These are phyloP conservation scores for Notechis scutatus DNA, from an alignment of 2,113 vertebrate genomes.

Conservation along the genomic window DNA sequence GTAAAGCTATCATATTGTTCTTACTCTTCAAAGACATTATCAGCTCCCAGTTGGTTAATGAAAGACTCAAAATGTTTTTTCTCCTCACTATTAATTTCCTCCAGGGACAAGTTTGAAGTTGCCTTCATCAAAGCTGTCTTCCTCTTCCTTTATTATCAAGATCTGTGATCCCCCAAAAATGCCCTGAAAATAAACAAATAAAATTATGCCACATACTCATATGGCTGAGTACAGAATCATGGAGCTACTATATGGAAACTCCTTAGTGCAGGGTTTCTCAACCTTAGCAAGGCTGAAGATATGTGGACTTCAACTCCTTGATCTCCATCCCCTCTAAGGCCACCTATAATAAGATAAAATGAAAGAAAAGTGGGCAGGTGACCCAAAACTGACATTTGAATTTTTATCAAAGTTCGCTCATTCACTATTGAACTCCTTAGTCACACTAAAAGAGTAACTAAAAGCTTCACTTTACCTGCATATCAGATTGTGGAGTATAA, in stretches of 20 bases:
- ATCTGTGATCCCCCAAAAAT: constrained; percentile 48
- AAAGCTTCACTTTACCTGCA: constrained; percentile 59
- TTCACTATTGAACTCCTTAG: neutral
- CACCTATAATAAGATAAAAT: neutral
- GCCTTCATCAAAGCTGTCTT: constrained; percentile 39
- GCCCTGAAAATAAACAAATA: constrained; percentile 42
- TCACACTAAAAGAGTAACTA: neutral
- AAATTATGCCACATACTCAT: neutral
- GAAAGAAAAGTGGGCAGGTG: neutral
- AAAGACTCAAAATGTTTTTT: constrained; percentile 60
- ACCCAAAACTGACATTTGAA: neutral
- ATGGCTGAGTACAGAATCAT: neutral
- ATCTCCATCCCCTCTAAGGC: neutral
- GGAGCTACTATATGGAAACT: neutral
- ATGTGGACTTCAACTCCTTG: neutral
- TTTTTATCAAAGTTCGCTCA: neutral
- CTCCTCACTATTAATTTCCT: constrained; percentile 50
- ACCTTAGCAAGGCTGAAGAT: neutral
- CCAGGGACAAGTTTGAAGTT: neutral
- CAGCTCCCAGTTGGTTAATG: constrained; percentile 63
- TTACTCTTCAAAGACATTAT: constrained; percentile 62
- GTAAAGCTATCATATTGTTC: constrained; percentile 1
- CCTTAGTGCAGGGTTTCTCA: neutral
- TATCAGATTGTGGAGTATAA: constrained; percentile 58
- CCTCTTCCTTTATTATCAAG: constrained; percentile 5